A percentile compares a stretch with the other conserved stretches of the same genome.
These are phyloP conservation scores for Gymnogyps californianus DNA, from an alignment of 2,113 vertebrate species.

Conservation along the genomic window DNA sequence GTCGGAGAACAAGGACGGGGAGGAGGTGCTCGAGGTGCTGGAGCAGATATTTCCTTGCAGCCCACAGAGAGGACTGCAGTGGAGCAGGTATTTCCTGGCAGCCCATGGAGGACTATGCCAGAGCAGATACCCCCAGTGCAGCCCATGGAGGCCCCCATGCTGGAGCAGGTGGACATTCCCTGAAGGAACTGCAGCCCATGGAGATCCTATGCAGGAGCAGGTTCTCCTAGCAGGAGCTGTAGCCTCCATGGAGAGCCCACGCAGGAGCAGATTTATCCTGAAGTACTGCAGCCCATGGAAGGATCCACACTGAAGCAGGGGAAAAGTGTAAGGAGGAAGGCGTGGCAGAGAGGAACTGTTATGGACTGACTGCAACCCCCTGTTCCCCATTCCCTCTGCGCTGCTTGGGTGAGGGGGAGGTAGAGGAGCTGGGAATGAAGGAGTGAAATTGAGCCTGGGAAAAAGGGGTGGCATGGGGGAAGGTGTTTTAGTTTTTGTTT, in stretches of 20 bases:
- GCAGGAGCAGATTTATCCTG: background rate
- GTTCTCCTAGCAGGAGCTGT: background rate
- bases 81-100: background rate
- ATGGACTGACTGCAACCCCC: background rate
- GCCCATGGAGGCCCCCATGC: background rate
- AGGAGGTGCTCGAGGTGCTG: background rate
- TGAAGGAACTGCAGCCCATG: background rate
- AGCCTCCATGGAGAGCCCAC: background rate
- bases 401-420: background rate
- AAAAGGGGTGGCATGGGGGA: background rate
- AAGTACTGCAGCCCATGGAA: background rate
- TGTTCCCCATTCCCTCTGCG: background rate
- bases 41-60: background rate
- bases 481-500: background rate
- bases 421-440: background rate
- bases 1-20: background rate
- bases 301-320: background rate
- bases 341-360: background rate
- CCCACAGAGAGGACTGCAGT: background rate
- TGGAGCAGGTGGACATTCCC: background rate
- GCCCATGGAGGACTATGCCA: background rate
- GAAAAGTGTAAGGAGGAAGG: background rate
- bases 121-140: background rate
- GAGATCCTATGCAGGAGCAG: background rate
- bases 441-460: background rate